Evolutionary conservation across 2,797 vertebrate genomes (phyloP).

Genomic region (Hybognathus amarus): DNA sequence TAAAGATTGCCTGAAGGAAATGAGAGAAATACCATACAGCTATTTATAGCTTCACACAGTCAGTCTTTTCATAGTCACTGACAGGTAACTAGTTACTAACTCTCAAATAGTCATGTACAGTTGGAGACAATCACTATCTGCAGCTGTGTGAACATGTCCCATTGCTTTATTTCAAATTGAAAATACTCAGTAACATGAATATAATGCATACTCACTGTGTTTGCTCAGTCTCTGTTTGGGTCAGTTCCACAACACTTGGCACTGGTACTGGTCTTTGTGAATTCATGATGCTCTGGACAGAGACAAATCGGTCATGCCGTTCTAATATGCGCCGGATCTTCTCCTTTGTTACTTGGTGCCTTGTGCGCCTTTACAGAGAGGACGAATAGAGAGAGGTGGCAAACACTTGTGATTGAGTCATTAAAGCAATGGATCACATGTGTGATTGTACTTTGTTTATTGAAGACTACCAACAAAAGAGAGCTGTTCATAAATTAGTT

Average conservation of each 20-base stretch:
- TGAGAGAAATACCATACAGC: neutral
- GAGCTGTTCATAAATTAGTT: neutral
- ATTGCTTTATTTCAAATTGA: neutral
- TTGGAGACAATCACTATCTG: neutral
- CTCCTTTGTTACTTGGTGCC: slow-evolving; percentile 89
- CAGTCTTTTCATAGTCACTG: neutral
- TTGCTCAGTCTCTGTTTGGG: slow-evolving; percentile 58
- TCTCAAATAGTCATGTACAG: neutral
- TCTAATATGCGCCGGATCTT: slow-evolving; percentile 90
- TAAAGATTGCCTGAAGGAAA: slow-evolving; percentile 53
- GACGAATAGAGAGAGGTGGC: neutral
- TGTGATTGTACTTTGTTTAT: neutral
- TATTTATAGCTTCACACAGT: neutral
- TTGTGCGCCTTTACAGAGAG: slow-evolving; percentile 79
- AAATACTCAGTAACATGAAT: neutral
- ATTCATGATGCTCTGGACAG: slow-evolving; percentile 84
- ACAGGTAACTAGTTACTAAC: neutral
- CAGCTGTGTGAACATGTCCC: neutral
- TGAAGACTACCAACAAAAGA: neutral
- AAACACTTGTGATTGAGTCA: neutral
- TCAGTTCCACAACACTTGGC: slow-evolving; percentile 74
- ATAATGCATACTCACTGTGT: slow-evolving; percentile 75
- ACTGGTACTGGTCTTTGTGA: slow-evolving; percentile 70
- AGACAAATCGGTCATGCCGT: slow-evolving; percentile 85
- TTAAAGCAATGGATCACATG: neutral